Base-by-base conservation (phyloP, 2,113 vertebrate species). In the Sander lucioperca region DNA sequence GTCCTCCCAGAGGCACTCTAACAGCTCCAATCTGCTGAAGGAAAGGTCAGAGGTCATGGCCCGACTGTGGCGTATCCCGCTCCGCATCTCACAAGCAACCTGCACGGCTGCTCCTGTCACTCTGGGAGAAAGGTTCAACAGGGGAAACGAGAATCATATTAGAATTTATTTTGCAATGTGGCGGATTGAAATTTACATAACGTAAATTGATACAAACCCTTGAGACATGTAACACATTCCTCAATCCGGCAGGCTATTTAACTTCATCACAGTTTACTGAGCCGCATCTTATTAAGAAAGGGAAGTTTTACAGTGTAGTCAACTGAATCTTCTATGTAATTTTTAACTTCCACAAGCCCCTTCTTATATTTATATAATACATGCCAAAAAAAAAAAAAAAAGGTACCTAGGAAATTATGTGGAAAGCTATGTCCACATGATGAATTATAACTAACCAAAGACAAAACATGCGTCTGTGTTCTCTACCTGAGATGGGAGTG, bases 21-120 rank as follows among this genome's bases (percentile, higher is more conserved):
- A 90, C 86, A 97, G 91, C 83, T 98, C 97, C 74, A 98, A 94
- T 81, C 95, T 95, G 84, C 97, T 97, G 12, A 97, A 97, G 88
- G 92, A 95, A 48, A 96, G 73, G n/a, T 97, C 97, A 0, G 95
- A 94, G 76, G 93, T 95, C 85, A 94, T 77, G 0, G 94, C 86
- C 33, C 93, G 93, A 58, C 65, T 86, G 77, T 89, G 82, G 11
- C 87, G 71, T 10, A 94, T 93, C 0, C 94, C 89, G 10, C 95
- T 95, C 5, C 93, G 93, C 89, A 96, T 96, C 88, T 98, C 96
- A 87, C 95, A 96, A 15, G 92, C 89, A 48, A 98, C 88, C 91
- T 97, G 97, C 66, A 98, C 95, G 0, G 96, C 96, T 1, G 96
- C 93, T 30, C 96, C 97, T 0, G 96, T 97, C 23, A 97, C 79